Conservation (phyloP, 2,797 vertebrate genomes). For the Melanotaenia trifasciata region DNA sequence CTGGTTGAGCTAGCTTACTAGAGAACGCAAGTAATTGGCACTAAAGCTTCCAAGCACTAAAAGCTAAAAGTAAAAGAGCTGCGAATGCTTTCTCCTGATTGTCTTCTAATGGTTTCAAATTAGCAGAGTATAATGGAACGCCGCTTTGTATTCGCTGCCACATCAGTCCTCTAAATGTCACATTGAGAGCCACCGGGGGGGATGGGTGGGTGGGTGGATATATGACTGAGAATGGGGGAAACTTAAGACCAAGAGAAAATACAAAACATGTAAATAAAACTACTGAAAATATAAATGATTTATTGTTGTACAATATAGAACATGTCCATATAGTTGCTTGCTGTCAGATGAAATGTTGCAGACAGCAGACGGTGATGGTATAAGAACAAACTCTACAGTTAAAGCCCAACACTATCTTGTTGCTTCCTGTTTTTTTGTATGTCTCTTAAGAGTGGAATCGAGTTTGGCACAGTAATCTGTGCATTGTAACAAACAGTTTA, state of each 20-base stretch:
- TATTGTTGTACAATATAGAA: constrained; percentile 10
- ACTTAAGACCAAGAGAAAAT: constrained; percentile 35
- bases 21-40: constrained; percentile 66
- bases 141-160: constrained; percentile 47
- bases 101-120: constrained; percentile 76
- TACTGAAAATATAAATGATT: constrained; percentile 25
- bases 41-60: constrained; percentile 63
- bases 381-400: constrained; percentile 23
- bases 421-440: constrained; percentile 27
- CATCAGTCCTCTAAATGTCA: constrained; percentile 67
- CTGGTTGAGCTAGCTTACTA: constrained; percentile 56
- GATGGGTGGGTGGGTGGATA: constrained; percentile 14
- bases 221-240: constrained; percentile 10
- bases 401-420: constrained; percentile 19
- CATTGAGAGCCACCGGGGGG: constrained; percentile 49
- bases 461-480: constrained; percentile 48
- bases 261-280: constrained; percentile 32
- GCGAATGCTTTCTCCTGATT: constrained; percentile 71
- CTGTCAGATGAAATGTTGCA: constrained; percentile 22
- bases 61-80: constrained; percentile 66
- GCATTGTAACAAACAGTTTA: constrained; percentile 56
- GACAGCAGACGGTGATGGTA: neutral
- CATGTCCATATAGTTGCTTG: neutral
- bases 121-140: constrained; percentile 66
- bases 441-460: constrained; percentile 29